Percentiles rank a stretch among this genome's conserved stretches.
Conservation (phyloP, 2,113 vertebrate genomes). For the Triplophysa tibetana region DNA sequence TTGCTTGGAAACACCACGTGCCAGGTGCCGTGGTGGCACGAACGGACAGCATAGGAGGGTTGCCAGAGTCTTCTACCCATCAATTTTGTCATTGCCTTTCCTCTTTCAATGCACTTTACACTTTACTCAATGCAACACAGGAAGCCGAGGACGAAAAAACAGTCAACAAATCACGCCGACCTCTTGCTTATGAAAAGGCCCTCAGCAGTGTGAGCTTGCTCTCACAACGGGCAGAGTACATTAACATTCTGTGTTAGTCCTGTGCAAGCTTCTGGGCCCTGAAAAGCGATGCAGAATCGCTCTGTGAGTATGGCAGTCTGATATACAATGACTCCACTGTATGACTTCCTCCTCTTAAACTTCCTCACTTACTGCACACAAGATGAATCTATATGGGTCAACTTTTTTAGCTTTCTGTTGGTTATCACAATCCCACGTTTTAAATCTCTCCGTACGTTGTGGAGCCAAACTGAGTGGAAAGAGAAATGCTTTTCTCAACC, state of each 20-base stretch:
- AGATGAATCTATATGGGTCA: conserved; percentile 20
- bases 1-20: conserved; percentile 17
- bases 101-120: conserved; percentile 26
- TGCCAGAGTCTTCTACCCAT: conserved; percentile 17
- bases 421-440: not conserved
- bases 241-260: conserved; percentile 62
- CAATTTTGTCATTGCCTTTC: conserved; percentile 35
- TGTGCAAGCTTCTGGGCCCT: conserved; percentile 32
- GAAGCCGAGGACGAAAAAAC: conserved; percentile 50
- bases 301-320: conserved; percentile 53
- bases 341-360: conserved; percentile 58
- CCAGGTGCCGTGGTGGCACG: conserved; percentile 50
- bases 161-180: conserved; percentile 51
- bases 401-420: conserved; percentile 3
- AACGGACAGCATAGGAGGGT: conserved; percentile 22
- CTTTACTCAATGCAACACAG: conserved; percentile 48
- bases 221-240: conserved; percentile 35
- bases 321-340: conserved; percentile 64
- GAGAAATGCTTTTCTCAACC: not conserved
- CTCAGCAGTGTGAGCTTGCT: conserved; percentile 34
- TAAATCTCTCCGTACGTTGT: not conserved
- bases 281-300: conserved; percentile 50
- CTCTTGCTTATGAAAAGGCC: conserved; percentile 38
- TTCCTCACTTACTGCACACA: not conserved
- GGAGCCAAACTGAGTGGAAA: conserved; percentile 1